A percentile compares a stretch with the other conserved stretches of the same genome.
Evolutionary conservation across 1,140 invertebrate species (phyloP).

Genomic region (Pemphigus obesinymphae): DNA sequence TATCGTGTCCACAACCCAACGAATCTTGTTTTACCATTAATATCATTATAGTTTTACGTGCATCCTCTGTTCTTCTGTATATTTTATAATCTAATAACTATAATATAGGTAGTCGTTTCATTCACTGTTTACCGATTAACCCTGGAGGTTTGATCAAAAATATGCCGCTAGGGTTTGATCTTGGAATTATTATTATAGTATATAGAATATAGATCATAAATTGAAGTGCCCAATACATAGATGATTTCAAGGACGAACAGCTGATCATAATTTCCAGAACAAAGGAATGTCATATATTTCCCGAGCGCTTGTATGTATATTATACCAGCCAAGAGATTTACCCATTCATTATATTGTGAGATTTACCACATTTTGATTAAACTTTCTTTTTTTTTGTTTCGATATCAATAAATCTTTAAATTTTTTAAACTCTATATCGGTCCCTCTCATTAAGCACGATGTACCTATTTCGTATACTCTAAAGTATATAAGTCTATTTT

Average conservation of each 20-base stretch:
- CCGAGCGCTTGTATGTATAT: not conserved
- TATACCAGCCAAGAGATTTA: not conserved
- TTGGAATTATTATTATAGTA: not conserved
- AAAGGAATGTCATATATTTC: not conserved
- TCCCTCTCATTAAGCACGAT: too few species aligned
- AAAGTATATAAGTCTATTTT: too few species aligned
- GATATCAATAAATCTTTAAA: not conserved
- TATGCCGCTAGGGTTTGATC: not conserved
- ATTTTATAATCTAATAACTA: too few species aligned
- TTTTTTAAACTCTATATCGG: too few species aligned
- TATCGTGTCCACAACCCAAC: too few species aligned
- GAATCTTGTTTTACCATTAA: too few species aligned
- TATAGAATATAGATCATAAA: not conserved
- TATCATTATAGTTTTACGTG: too few species aligned
- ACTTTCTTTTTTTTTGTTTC: not conserved
- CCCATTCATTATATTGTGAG: not conserved
- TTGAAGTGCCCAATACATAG: not conserved
- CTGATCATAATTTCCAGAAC: slow-evolving; percentile 1
- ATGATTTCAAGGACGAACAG: slow-evolving; percentile 6
- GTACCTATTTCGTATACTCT: too few species aligned
- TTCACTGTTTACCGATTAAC: not conserved
- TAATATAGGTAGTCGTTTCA: not conserved
- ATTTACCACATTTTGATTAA: not conserved
- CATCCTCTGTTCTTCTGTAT: not conserved
- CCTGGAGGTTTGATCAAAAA: not conserved